A percentile compares a stretch with the other conserved stretches of the same genome.
Conservation (phyloP, 2,888 invertebrate genomes). For the Dascillus cervinus region DNA sequence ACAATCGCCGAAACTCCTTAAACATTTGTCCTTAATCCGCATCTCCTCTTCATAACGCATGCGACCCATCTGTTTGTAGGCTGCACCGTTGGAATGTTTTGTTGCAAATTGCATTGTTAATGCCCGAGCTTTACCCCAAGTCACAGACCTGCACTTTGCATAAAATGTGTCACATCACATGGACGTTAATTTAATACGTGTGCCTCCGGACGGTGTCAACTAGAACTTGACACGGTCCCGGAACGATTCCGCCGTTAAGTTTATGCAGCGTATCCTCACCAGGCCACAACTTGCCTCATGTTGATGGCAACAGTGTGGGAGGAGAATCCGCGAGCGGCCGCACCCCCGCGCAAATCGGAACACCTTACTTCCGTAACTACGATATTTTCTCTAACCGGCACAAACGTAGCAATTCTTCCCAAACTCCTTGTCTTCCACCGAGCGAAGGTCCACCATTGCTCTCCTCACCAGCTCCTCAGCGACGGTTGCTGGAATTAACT, state of each 20-base stretch:
- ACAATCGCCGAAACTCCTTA: conserved; percentile 40
- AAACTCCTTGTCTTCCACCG: conserved; percentile 43
- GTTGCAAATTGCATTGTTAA: conserved; percentile 10
- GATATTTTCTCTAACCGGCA: conserved; percentile 55
- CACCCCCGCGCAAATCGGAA: conserved; percentile 64
- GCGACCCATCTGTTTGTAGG: conserved; percentile 44
- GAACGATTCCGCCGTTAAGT: conserved; percentile 27
- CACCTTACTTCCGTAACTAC: conserved; percentile 72
- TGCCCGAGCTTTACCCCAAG: conserved; percentile 8
- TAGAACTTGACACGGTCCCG: conserved; percentile 27
- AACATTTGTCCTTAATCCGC: too few relatives aligned
- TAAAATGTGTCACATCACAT: not conserved
- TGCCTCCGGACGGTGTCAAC: conserved; percentile 21
- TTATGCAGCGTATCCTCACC: conserved; percentile 36
- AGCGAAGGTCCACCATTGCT: conserved; percentile 35
- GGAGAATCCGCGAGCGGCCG: conserved; percentile 49
- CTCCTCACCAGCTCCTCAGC: conserved; percentile 33
- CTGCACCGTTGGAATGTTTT: conserved; percentile 13
- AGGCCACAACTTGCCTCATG: conserved; percentile 90
- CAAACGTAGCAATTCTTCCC: conserved; percentile 47
- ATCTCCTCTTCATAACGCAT: conserved; percentile 36
- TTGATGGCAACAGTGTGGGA: conserved; percentile 77
- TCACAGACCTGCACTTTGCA: too few relatives aligned
- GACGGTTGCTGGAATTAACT: conserved; percentile 28
- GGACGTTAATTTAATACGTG: not conserved